Conservation (phyloP, 2,888 invertebrate species). For the Trachelus tabidus region DNA sequence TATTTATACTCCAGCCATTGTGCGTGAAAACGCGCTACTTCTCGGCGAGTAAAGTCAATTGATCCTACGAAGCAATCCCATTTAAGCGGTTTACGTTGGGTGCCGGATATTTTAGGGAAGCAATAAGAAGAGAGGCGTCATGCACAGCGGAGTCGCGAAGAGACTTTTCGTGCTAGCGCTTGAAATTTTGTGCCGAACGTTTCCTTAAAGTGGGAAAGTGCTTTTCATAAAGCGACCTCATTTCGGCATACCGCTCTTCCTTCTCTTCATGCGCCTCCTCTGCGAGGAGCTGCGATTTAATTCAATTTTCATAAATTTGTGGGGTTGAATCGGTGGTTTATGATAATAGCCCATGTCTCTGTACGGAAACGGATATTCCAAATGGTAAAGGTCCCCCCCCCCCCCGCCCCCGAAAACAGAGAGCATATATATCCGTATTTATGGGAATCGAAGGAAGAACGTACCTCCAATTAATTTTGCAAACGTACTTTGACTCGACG, state of each 20-base stretch:
- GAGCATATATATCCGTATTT: not conserved
- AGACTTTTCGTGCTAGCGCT: conserved; percentile 8
- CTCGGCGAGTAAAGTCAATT: conserved; percentile 10
- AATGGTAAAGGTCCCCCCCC: not conserved
- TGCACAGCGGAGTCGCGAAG: not conserved
- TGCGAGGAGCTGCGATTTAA: conserved; percentile 31
- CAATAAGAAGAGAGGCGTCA: not conserved
- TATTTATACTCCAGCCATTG: not conserved
- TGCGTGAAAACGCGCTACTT: not conserved
- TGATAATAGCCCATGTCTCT: conserved; percentile 10
- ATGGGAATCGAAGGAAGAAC: not conserved
- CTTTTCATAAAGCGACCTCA: conserved; percentile 9
- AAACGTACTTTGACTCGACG: not conserved
- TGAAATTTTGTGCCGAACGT: conserved; percentile 10
- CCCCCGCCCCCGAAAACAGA: not conserved
- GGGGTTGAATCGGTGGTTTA: conserved; percentile 20
- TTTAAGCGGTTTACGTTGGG: conserved; percentile 14
- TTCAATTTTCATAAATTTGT: conserved; percentile 44
- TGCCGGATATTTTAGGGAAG: conserved; percentile 7
- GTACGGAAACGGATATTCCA: not conserved
- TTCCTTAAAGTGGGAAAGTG: conserved; percentile 14
- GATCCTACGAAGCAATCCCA: conserved; percentile 7
- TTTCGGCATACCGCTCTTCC: not conserved
- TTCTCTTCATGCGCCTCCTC: not conserved
- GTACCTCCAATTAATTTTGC: conserved; percentile 1